Evolutionary conservation across 2,113 vertebrate species (phyloP).

Genomic region (Sus scrofa): T2T-Sscrofa CM000812.6:8070001-8070500

Average conservation of each 20-base stretch:
- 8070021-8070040: neutral
- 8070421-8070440: neutral
- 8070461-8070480: neutral
- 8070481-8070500: neutral
- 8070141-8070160: neutral
- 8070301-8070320: fast-evolving
- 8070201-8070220: neutral
- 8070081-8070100: fast-evolving
- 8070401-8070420: neutral
- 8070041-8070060: fast-evolving
- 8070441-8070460: neutral
- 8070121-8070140: neutral
- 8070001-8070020: slow-evolving; percentile 88
- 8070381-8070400: too few species aligned
- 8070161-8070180: neutral
- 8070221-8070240: fast-evolving
- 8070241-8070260: fast-evolving
- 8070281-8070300: too few species aligned
- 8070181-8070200: too few species aligned
- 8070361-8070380: neutral
- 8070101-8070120: neutral
- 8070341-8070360: neutral
- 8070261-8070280: neutral
- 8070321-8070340: too few species aligned
- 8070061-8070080: fast-evolving